phyloP scores from a whole-genome alignment of 2,888 invertebrate species.

The Cyaniris semiargus region DNA sequence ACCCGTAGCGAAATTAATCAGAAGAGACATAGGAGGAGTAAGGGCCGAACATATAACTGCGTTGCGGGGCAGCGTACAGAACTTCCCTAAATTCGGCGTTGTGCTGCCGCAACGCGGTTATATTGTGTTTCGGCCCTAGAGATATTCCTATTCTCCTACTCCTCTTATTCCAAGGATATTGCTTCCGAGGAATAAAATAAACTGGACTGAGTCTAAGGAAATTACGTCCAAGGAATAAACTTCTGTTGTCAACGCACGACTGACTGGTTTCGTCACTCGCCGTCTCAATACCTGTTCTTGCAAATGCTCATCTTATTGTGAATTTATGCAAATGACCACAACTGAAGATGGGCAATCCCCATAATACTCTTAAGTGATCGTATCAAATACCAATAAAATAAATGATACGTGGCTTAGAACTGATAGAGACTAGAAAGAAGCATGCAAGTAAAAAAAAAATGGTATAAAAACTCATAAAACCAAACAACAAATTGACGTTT shows the following conservation, averaged over 20 bases:
- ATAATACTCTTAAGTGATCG: background rate
- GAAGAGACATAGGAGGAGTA: background rate
- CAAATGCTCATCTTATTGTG: background rate
- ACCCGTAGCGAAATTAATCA: background rate
- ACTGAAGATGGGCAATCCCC: background rate
- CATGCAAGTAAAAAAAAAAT: too few species aligned
- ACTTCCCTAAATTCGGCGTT: too few species aligned
- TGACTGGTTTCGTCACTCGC: background rate
- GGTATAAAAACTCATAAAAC: too few species aligned
- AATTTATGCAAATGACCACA: background rate
- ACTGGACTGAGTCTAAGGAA: background rate
- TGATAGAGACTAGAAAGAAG: too few species aligned
- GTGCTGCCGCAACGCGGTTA: too few species aligned
- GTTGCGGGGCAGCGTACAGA: too few species aligned
- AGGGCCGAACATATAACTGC: too few species aligned
- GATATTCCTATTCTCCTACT: too few species aligned
- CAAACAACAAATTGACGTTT: background rate
- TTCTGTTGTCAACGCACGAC: slow-evolving; percentile 8
- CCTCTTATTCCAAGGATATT: background rate
- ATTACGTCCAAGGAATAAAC: background rate
- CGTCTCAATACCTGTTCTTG: background rate
- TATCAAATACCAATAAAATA: background rate
- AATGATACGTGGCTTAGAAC: background rate
- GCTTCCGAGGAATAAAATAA: background rate
- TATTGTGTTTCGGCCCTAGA: too few species aligned